Evolutionary conservation across 2,888 invertebrate genomes (phyloP).

Genomic region (Dicycla oo): DNA sequence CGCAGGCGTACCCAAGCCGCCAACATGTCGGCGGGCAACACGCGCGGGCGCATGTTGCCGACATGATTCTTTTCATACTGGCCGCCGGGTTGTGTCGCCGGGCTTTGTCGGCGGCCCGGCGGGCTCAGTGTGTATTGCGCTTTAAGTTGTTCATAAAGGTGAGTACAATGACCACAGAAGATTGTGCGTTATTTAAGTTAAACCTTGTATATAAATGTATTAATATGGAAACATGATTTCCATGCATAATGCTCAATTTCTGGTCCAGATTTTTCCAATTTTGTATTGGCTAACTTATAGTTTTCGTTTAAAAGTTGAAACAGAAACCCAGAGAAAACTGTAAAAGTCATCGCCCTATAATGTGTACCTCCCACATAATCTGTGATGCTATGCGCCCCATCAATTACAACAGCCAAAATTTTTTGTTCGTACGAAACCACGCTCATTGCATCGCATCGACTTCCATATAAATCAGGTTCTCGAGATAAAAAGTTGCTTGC

Average conservation of each 20-base stretch:
- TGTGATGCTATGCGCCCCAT: constrained; percentile 8
- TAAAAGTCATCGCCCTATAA: constrained; percentile 2
- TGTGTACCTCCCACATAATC: not conserved
- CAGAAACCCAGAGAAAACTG: not conserved
- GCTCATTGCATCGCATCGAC: constrained; percentile 7
- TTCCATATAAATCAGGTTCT: constrained; percentile 44
- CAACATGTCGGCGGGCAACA: no score
- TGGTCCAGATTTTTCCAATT: not conserved
- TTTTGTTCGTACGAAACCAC: constrained; percentile 39
- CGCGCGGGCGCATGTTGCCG: no score
- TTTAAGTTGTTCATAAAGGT: no score
- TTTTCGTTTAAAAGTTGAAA: not conserved
- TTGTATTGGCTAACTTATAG: not conserved
- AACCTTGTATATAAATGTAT: no score
- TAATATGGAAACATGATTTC: not conserved
- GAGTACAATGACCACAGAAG: no score
- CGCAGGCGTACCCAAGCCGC: no score
- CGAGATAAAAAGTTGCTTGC: constrained; percentile 25
- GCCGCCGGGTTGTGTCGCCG: no score
- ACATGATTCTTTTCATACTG: no score
- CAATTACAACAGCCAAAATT: constrained; percentile 20
- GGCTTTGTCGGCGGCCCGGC: no score
- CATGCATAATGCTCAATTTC: not conserved
- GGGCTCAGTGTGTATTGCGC: no score
- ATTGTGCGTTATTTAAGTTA: no score